Conservation (phyloP, 2,888 invertebrate genomes). For the Gasteruption jaculator region DNA sequence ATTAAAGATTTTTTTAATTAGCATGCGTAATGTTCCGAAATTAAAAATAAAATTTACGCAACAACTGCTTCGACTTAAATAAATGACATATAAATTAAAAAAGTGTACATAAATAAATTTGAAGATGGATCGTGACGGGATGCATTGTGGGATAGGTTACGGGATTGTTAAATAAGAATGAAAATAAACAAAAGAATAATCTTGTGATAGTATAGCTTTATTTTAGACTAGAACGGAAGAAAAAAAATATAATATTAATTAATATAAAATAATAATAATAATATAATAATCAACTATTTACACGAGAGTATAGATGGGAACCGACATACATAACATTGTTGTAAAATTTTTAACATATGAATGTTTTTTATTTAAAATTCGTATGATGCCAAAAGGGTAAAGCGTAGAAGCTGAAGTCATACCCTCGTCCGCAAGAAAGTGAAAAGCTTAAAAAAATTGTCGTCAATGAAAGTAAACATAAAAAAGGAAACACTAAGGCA, state of each 20-base stretch:
- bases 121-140: too few relatives aligned
- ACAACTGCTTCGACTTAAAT: too few relatives aligned
- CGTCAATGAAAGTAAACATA: not conserved
- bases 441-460: slow-evolving; percentile 5
- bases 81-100: too few relatives aligned
- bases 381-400: slow-evolving; percentile 30
- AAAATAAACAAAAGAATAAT: slow-evolving; percentile 41
- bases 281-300: slow-evolving; percentile 46
- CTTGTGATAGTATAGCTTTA: slow-evolving; percentile 48
- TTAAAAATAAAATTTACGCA: too few relatives aligned
- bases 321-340: slow-evolving; percentile 42
- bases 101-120: too few relatives aligned
- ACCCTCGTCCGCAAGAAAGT: slow-evolving; percentile 34
- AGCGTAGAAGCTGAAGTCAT: slow-evolving; percentile 39
- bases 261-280: slow-evolving; percentile 39
- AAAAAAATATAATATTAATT: slow-evolving; percentile 45
- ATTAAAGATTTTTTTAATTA: too few relatives aligned
- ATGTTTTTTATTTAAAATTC: too few relatives aligned
- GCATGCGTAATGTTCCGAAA: too few relatives aligned
- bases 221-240: slow-evolving; percentile 51
- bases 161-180: slow-evolving; percentile 33
- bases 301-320: slow-evolving; percentile 36
- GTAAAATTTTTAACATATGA: too few relatives aligned
- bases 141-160: too few relatives aligned
- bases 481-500: slow-evolving; percentile 15